Conservation (phyloP, 2,113 vertebrate species). For the Callaeas wilsoni region DNA sequence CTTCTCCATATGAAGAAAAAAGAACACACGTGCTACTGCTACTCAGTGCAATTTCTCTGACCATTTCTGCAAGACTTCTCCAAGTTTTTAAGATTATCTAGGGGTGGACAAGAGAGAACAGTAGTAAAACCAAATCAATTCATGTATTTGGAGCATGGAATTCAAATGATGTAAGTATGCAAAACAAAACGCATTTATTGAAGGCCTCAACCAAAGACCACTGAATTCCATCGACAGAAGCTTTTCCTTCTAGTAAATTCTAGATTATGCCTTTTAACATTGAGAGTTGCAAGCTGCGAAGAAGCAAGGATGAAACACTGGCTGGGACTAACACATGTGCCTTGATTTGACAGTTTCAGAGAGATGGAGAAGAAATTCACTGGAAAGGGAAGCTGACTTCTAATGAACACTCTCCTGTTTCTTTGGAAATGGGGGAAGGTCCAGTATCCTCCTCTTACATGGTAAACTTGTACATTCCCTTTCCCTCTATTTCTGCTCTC, state of each 20-base stretch:
- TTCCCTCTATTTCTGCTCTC: neutral
- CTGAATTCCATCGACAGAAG: neutral
- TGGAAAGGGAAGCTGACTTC: neutral
- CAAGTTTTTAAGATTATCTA: neutral
- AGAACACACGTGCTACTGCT: fast-evolving
- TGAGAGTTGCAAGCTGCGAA: neutral
- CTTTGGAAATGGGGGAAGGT: neutral
- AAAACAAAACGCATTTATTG: neutral
- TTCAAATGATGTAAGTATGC: neutral
- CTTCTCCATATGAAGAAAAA: neutral
- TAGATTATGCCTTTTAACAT: neutral
- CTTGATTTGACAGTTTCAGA: neutral
- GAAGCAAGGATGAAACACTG: neutral
- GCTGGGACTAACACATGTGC: neutral
- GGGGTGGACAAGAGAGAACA: neutral
- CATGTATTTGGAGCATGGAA: neutral
- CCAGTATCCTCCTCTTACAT: neutral
- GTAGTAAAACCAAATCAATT: neutral
- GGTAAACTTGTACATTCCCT: neutral
- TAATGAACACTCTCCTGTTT: neutral
- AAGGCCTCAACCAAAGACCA: neutral
- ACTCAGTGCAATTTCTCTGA: neutral
- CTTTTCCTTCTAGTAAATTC: neutral
- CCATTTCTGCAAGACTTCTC: neutral
- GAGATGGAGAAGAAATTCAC: neutral